These are phyloP conservation scores for Allygus modestus DNA, from an alignment of 2,888 invertebrate species.

Conservation along the genomic window DNA sequence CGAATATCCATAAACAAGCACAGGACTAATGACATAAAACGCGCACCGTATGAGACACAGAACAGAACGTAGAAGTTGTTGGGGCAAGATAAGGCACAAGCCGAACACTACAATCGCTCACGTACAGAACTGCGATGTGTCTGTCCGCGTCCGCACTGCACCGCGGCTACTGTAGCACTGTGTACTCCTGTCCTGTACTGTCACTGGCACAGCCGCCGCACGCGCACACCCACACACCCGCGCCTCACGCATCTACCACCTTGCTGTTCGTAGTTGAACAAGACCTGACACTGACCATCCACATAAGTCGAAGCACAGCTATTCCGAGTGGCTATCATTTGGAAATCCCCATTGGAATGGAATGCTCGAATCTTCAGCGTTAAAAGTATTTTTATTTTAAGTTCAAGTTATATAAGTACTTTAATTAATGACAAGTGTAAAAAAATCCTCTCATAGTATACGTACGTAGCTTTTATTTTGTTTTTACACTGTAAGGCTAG, in stretches of 20 bases:
- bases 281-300: neutral
- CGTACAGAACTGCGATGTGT: neutral
- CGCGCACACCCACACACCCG: neutral
- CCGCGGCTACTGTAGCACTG: neutral
- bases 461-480: too few species aligned
- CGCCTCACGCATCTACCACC: neutral
- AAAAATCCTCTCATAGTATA: too few species aligned
- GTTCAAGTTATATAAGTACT: too few species aligned
- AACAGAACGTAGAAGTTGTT: neutral
- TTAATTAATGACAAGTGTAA: too few species aligned
- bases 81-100: constrained; percentile 13
- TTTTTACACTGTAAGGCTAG: too few species aligned
- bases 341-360: too few species aligned
- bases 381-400: too few species aligned
- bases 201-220: neutral
- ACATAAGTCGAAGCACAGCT: too few species aligned
- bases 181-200: neutral
- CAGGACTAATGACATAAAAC: neutral
- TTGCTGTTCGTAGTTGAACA: neutral
- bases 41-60: too few species aligned
- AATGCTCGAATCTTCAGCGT: too few species aligned
- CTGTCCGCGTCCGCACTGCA: neutral
- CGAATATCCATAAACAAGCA: constrained; percentile 8
- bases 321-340: too few species aligned
- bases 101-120: constrained; percentile 19